Evolutionary conservation across 2,797 vertebrate genomes (phyloP), one percentile per base, ranked within the genome.

Genomic region (Hydrolagus colliei): DNA sequence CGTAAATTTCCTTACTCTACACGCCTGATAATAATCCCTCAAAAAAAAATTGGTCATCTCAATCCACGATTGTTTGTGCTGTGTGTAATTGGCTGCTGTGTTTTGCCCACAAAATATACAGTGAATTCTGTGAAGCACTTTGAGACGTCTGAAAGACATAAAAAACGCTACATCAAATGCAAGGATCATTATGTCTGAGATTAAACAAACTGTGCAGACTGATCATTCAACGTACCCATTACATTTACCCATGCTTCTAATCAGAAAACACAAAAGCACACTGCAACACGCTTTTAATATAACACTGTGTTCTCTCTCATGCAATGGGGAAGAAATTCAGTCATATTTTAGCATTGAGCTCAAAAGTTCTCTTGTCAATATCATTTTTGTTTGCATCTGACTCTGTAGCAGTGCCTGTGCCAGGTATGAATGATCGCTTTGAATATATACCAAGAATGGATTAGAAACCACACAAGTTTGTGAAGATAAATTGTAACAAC

Each of bases 341-440:
- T 93, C 93, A 93, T 93, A 94, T 94, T 93, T 92, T 92, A 95
- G 94, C 93, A 94, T 94, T 94, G 77, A 32, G 12, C 22, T 22
- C 13, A 79, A 79, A 8, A 79, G n/a, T 32, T 22, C 12, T 13
- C 61, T 79, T 65, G 61, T 63, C 12, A 65, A 13, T 80, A 62
- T 8, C 14, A 63, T 32, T 8, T 63, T 59, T 80, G 7, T 63
- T 59, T 80, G 7, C 22, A 13, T 14, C 7, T 27, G 61, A 13
- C 2, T 80, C 6, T 80, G 41, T 52, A 52, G 41, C 41, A 52
- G 3, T 52, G 41, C 41, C 41, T 52, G 41, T 52, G 6, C 41
- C 41, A 52, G 41, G 41, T 52, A 52, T 52, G 41, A 52, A 52
- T 52, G 41, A 52, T 52, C 2, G 6, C 41, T 52, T 3, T 52